Conservation (phyloP, 2,888 invertebrate species). For the Eristalinus aeneus region DNA sequence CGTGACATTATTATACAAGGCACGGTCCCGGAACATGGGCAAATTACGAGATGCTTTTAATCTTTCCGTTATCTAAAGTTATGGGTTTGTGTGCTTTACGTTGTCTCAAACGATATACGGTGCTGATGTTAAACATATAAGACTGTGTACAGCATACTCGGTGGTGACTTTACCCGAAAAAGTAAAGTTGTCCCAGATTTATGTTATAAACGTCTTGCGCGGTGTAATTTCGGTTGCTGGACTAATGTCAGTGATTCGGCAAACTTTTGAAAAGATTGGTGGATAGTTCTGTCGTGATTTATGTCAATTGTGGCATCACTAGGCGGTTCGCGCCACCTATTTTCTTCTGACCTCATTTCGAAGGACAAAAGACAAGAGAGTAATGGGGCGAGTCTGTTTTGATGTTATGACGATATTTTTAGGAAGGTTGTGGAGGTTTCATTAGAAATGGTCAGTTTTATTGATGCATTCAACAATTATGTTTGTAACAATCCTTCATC, state of each 20-base stretch:
- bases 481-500: too few species aligned
- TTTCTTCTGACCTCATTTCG: neutral
- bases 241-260: neutral
- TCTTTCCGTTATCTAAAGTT: slow-evolving; percentile 19
- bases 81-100: neutral
- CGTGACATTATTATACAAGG: slow-evolving; percentile 19
- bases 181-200: neutral
- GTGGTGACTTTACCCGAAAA: neutral
- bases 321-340: neutral
- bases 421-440: neutral
- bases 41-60: slow-evolving; percentile 23
- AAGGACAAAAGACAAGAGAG: neutral
- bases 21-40: neutral
- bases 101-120: neutral
- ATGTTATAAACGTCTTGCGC: neutral
- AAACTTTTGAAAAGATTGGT: neutral
- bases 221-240: neutral
- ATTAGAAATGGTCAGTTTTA: too few species aligned
- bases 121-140: neutral
- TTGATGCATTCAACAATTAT: too few species aligned
- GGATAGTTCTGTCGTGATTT: neutral
- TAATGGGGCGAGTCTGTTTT: neutral
- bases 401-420: too few species aligned
- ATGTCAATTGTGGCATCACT: neutral
- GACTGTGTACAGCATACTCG: neutral